Evolutionary conservation across 2,113 vertebrate genomes (phyloP), one percentile per base, ranked within the genome.

Genomic region (Smithornis capensis): DNA sequence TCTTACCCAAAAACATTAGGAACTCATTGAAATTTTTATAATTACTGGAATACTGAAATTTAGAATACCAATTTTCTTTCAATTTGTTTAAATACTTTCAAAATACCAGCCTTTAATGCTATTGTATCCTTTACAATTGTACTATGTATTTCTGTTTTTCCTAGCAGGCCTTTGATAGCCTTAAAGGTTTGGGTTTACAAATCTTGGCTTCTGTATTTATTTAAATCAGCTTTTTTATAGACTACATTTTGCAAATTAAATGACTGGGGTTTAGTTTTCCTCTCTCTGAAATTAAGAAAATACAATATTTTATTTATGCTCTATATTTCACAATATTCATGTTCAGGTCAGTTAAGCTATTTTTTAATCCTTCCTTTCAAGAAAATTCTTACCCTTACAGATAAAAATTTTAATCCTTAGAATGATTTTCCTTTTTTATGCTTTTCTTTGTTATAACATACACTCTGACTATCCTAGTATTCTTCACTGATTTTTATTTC

Each of bases 271-370:
- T 24, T 45, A 28, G 18, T 24, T 40, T 10, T 4, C 44, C 4
- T 11, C 28, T 7, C 10, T 28, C 7, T 24, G 53, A 59, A 75
- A 53, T 1, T 29, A 86, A 59, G 69, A 67, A 71, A 77, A 69
- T n/a, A 5, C 0, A 0, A 33, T 63, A 2, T 49, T 55, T 38
- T 52, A 1, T 44, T 82, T 29, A 10, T 81, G 4, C 5, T 70
- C 24, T 49, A 8, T 78, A 37, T 6, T n/a, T 65, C 29, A 60
- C 2, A 62, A 33, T 35, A 21, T n/a, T 49, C 0, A 14, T 9
- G 4, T 53, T 62, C 37, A 81, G 1, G 27, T 69, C 59, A 27
- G 27, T 44, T 60, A 78, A 60, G 8, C 9, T 52, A 24, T 35
- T 70, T 74, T 56, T 79, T 37, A 47, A 49, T 67, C 45, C 9